Evolutionary conservation across 2,113 vertebrate species (phyloP), one percentile per base, ranked within the genome.

Genomic region (Zingel zingel): DNA sequence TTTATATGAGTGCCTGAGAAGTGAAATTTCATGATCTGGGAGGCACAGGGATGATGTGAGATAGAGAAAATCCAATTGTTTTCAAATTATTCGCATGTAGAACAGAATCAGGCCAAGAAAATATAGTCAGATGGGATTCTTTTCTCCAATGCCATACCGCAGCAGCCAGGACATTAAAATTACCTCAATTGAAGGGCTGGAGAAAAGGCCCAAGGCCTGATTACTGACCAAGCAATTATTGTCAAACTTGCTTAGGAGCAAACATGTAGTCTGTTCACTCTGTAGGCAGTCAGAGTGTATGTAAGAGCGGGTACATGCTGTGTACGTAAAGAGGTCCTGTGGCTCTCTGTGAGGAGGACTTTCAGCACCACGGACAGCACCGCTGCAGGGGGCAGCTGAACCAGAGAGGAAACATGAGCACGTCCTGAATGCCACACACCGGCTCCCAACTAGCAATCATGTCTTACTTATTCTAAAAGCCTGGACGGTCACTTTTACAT

Each of bases 51-150:
- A 85, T 79, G 54, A 64, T 51, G 56, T 54, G 77, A 87, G 86
- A 88, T 33, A 21, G 68, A 86, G 74, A 57, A 90, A 89, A 93
- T 89, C 56, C 85, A 90, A 89, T 87, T 92, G 84, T 92, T 93
- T 89, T 69, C 54, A 77, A 90, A 91, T 90, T 85, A 91, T 92
- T 91, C 61, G 81, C 68, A 85, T 85, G 89, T 90, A 88, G 73
- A 91, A 86, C 81, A 88, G 74, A 80, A 57, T 88, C 79, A 70
- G 70, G 67, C 72, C 39, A 72, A 54, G 63, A 54, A 50, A 71
- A 66, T 78, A 82, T 33, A 74, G 84, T 91, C 88, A 81, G 77
- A 86, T 87, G 80, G 82, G 86, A 88, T 94, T 88, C 86, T 68
- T 82, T 90, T 86, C 65, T 79, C 59, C 50, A 56, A 70, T 50